Evolutionary conservation across 2,113 vertebrate species (phyloP), one percentile per base, ranked within the genome.

Genomic region (Zosterops borbonicus): DNA sequence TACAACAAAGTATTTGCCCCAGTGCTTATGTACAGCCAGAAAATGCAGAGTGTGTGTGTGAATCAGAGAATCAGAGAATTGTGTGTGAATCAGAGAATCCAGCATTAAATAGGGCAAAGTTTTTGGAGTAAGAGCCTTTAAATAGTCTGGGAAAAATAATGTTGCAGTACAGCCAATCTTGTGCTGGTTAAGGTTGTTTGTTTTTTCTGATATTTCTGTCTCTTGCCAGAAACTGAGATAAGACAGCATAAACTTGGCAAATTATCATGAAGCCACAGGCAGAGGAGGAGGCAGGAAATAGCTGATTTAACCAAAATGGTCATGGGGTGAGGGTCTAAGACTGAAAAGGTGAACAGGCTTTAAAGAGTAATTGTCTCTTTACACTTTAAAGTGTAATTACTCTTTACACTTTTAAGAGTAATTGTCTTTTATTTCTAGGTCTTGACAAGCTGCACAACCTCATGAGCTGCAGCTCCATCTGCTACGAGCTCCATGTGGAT

Each of bases 391-490:
- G 37, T 91, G 39, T 50, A 69, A 70, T 68, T 70, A 39, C 39
- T 39, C 39, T 39, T 59, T 70, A 65, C 56, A 25, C 23, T 69
- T 56, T 55, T 22, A 52, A 75, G 37, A 92, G 39, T 50, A 69
- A 70, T 68, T 70, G 9, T 50, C 17, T 75, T 83, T 70, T 22
- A 49, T 39, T 89, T 91, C 42, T 39, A 99, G 99, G 98, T 86
- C 97, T 99, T 64, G 98, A 99, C 31, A 98, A 98, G 89, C 97
- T 99, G 62, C 97, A 99, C 74, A 97, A 98, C 20, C 98, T 99
- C 65, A 99, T 97, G 37, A 98, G 98, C 6, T 89, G 87, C 92
- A 98, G 98, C 49, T 89, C 97, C 2, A 95, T 96, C 39, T 97
- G 22, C 41, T 99, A 98, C 3, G 97, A 99, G 95, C 94, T 99